Base-by-base conservation (phyloP, 1,140 invertebrate species). In the Trichomalopsis sarcophagae region DNA sequence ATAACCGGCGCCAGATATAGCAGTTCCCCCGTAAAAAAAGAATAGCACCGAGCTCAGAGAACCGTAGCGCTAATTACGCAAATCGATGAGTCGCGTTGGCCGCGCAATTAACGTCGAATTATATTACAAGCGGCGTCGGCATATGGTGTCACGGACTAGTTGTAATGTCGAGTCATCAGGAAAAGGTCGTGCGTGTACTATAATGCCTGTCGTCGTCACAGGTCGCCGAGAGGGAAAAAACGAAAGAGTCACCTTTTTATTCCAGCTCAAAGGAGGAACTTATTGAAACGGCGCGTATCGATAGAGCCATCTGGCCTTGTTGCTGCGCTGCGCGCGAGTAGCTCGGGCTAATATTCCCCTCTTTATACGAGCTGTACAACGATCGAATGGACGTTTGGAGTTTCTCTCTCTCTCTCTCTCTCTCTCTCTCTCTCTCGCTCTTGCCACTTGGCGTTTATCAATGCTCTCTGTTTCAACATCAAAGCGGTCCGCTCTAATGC, bases 401-500 rank as follows among this genome's bases (percentile, higher is more conserved):
- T 68, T 1, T 62, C 69, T 36, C 44, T 75, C 50, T 27, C 27
- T 27, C 27, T 27, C 27, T 27, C 27, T 27, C 27, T 27, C 27
- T 27, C 27, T 27, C 27, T 27, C 27, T 71, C 75, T 44, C 30
- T 50, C 73, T 82, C 50, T 62, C 75, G 0, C 47, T 50, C 75
- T 77, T 55, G 66, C 80, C 84, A 74, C 85, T 86, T 78, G 82
- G 40, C 79, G 81, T 88, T 89, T 90, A 90, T 90, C 88, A 88
- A 87, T 89, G 87, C 86, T 88, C 87, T 87, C 87, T 88, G 81
- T 87, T 85, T 86, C 83, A 81, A 88, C 85, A 87, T 90, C 88
- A 88, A 88, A 89, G 86, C 79, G 86, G 87, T 82, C 73, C 75
- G 82, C 86, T 82, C 84, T 87, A 89, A 89, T 87, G 85, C 87